phyloP scores from a whole-genome alignment of 2,888 invertebrate species.

The Mesochorus sp. region DNA sequence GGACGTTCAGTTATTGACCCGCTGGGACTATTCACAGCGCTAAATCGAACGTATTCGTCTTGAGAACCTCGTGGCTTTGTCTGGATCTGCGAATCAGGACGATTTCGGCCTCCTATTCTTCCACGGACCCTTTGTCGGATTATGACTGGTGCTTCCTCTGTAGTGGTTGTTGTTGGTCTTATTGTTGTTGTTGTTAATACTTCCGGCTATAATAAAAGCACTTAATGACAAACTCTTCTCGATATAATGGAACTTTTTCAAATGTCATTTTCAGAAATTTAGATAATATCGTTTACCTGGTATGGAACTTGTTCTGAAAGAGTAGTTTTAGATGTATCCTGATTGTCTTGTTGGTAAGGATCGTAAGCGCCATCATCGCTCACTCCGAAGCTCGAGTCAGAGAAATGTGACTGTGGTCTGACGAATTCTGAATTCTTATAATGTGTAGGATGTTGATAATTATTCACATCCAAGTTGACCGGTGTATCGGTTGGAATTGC shows the following conservation, averaged over 20 bases:
- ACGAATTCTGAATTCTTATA: conserved; percentile 43
- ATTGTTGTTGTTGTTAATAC: too few relatives aligned
- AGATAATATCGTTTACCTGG: conserved; percentile 33
- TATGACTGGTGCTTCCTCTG: conserved; percentile 70
- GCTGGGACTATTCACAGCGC: conserved; percentile 74
- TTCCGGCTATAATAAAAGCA: conserved; percentile 15
- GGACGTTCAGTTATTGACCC: conserved; percentile 48
- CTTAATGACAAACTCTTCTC: too few relatives aligned
- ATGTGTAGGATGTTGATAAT: conserved; percentile 47
- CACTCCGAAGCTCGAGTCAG: conserved; percentile 11
- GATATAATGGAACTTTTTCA: too few relatives aligned
- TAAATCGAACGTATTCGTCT: conserved; percentile 79
- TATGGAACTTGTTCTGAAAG: conserved; percentile 42
- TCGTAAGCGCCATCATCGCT: conserved; percentile 36
- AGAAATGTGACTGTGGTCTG: conserved; percentile 16
- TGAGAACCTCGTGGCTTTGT: conserved; percentile 76
- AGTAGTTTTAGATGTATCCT: conserved; percentile 3
- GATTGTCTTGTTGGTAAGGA: conserved; percentile 30
- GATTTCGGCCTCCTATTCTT: conserved; percentile 70
- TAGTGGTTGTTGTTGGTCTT: conserved; percentile 68
- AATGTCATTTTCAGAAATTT: background rate
- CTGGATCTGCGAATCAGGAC: conserved; percentile 75
- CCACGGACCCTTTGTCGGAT: conserved; percentile 76
- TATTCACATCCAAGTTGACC: conserved; percentile 43
- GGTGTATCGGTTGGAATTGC: conserved; percentile 45